These are phyloP conservation scores for Hyphantria cunea DNA, from an alignment of 1,140 invertebrate genomes.

Conservation along the genomic window DNA sequence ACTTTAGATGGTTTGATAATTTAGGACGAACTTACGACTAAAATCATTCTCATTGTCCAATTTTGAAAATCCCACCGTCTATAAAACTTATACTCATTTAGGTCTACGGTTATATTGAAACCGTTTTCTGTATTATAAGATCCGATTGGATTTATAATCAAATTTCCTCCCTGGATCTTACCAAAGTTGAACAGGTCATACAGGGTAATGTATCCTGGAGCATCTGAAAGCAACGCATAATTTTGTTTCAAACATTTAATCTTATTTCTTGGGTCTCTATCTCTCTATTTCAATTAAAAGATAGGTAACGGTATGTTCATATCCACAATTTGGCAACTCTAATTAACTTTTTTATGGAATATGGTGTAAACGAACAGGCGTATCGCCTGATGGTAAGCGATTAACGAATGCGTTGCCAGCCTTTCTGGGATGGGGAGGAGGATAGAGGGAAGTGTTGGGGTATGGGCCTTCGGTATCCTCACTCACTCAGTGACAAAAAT, in stretches of 20 bases:
- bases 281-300: too few relatives aligned
- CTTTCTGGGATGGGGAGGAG: too few relatives aligned
- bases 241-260: neutral
- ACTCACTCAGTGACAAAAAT: too few relatives aligned
- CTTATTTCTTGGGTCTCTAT: too few relatives aligned
- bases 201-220: constrained; percentile 9
- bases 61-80: constrained; percentile 52
- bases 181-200: constrained; percentile 58
- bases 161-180: constrained; percentile 48
- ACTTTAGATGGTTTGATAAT: too few relatives aligned
- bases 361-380: too few relatives aligned
- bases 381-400: too few relatives aligned
- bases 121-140: constrained; percentile 25
- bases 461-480: too few relatives aligned
- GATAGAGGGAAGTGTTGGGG: too few relatives aligned
- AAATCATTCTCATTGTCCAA: constrained; percentile 42
- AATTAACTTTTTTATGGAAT: too few relatives aligned
- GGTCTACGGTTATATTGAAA: constrained; percentile 20
- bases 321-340: neutral
- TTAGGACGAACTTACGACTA: constrained; percentile 57
- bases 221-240: constrained; percentile 3
- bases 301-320: too few relatives aligned
- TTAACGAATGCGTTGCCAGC: too few relatives aligned
- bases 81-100: constrained; percentile 51
- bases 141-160: constrained; percentile 43